A percentile compares a stretch with the other conserved stretches of the same genome.
Conservation (phyloP, 2,888 invertebrate species). For the Papilio gigon region DNA sequence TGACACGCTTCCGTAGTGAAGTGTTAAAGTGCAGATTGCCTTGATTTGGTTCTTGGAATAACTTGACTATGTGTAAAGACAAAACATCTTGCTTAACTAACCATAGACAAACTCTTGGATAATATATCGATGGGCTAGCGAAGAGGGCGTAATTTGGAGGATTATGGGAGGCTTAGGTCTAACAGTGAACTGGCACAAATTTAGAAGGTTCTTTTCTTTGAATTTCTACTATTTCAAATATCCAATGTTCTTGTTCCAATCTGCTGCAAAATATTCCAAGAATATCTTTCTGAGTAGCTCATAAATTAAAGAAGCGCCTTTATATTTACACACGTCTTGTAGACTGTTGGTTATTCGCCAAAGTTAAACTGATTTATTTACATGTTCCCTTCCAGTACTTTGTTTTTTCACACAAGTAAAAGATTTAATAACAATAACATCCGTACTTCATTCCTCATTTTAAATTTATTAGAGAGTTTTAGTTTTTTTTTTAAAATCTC, state of each 20-base stretch:
- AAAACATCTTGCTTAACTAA: too few relatives aligned
- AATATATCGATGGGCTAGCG: too few relatives aligned
- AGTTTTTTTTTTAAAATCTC: background rate
- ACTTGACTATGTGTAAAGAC: background rate
- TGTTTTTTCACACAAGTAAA: background rate
- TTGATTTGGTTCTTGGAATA: constrained; percentile 10
- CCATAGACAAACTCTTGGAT: too few relatives aligned
- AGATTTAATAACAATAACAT: background rate
- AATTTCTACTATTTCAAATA: too few relatives aligned
- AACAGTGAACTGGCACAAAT: too few relatives aligned
- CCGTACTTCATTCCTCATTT: background rate
- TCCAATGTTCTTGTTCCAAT: too few relatives aligned
- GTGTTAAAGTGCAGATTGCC: constrained; percentile 15
- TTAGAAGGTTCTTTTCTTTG: too few relatives aligned
- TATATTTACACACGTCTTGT: background rate
- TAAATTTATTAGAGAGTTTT: background rate
- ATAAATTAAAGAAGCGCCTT: background rate
- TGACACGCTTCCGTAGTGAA: constrained; percentile 1
- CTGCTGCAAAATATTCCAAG: background rate
- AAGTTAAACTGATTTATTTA: background rate
- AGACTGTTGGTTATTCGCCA: constrained; percentile 7
- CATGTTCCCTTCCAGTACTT: too few relatives aligned
- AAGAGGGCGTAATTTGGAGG: too few relatives aligned
- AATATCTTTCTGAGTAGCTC: background rate
- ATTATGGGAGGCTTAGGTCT: too few relatives aligned